Percentiles rank a stretch among this genome's conserved stretches.
phyloP scores from a whole-genome alignment of 2,797 vertebrate species.

The Mormyrus proboscirostris region DNA sequence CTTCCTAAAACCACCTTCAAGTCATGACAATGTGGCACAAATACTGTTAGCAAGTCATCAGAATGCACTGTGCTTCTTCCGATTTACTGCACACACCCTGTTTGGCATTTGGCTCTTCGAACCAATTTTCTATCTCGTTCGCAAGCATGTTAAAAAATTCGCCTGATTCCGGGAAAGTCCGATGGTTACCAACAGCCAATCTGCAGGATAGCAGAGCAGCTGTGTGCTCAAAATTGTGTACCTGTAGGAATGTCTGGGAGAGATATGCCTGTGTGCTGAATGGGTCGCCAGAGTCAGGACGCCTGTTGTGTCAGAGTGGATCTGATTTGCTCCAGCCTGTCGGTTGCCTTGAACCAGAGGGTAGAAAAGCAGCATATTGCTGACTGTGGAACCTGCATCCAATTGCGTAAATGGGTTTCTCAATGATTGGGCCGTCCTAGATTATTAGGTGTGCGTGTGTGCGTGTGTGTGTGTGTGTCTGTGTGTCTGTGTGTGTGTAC shows the following conservation, averaged over 20 bases:
- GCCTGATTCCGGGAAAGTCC: background rate
- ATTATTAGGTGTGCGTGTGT: background rate
- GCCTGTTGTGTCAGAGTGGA: background rate
- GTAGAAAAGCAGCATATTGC: background rate
- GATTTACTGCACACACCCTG: background rate
- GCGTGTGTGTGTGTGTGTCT: background rate
- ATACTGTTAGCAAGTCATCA: background rate
- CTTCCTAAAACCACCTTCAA: background rate
- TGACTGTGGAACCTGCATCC: background rate
- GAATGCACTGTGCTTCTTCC: background rate
- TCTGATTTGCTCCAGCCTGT: background rate
- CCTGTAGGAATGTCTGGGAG: background rate
- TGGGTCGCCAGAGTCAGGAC: background rate
- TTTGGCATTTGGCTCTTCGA: background rate
- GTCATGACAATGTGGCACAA: background rate
- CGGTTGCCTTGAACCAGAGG: background rate
- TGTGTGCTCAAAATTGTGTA: background rate
- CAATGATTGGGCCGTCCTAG: background rate
- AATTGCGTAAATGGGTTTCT: background rate
- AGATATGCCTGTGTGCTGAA: background rate
- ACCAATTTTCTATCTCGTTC: background rate
- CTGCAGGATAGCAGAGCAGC: background rate
- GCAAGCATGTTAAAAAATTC: background rate
- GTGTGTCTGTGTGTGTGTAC: background rate
- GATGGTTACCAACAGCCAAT: background rate